Conservation (phyloP, 2,797 vertebrate species). For the Silurus aristotelis region DNA sequence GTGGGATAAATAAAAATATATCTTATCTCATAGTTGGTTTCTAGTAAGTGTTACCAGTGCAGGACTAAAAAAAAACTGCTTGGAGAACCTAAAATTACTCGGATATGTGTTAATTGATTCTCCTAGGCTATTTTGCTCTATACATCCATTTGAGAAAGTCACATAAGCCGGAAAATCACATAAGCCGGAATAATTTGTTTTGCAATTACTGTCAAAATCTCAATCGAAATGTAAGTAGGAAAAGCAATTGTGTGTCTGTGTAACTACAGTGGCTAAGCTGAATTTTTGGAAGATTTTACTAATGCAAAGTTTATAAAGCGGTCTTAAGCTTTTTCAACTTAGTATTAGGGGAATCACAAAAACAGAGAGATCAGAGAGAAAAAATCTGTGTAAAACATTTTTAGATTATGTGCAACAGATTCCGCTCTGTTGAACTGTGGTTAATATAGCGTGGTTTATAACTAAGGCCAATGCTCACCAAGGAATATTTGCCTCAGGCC, state of each 20-base stretch:
- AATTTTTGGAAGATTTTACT: not conserved
- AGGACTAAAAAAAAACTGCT: too few relatives aligned
- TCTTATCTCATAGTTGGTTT: too few relatives aligned
- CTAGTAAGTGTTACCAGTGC: too few relatives aligned
- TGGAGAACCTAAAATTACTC: too few relatives aligned
- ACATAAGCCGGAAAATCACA: not conserved
- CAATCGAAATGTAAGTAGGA: not conserved
- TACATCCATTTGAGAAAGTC: not conserved
- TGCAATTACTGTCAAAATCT: not conserved
- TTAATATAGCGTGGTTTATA: not conserved
- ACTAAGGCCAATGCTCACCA: too few relatives aligned
- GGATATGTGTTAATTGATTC: not conserved
- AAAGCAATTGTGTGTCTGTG: not conserved
- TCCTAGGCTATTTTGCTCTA: not conserved
- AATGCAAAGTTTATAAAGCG: not conserved
- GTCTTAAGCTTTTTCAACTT: not conserved
- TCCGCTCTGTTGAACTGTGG: not conserved
- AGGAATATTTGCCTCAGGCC: slow-evolving; percentile 6
- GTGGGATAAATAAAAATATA: too few relatives aligned
- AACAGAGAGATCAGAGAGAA: not conserved
- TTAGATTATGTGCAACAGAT: not conserved
- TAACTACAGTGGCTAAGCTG: not conserved
- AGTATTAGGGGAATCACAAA: not conserved
- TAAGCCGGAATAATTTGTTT: not conserved
- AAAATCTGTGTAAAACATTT: not conserved